These are phyloP conservation scores for Sebastes matsubarae DNA, from an alignment of 2,797 vertebrate genomes.

Conservation along the genomic window DNA sequence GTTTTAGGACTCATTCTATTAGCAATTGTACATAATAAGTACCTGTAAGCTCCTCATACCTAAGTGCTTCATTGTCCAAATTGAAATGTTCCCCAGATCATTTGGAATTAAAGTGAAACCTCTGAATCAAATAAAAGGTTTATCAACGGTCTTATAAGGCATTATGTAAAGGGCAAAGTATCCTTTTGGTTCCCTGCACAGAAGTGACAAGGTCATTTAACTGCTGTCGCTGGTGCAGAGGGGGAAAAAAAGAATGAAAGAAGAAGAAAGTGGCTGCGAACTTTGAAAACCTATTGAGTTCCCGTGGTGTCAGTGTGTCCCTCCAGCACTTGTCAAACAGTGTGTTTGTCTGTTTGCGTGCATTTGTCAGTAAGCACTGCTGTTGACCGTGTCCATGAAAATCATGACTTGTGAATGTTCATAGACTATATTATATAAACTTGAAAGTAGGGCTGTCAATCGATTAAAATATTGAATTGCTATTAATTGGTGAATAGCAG, in stretches of 20 bases:
- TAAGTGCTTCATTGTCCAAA: neutral
- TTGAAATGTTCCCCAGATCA: neutral
- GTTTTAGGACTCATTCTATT: neutral
- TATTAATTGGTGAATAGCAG: neutral
- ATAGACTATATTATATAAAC: neutral
- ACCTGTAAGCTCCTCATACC: neutral
- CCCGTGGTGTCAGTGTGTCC: neutral
- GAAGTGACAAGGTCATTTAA: neutral
- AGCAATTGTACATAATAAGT: neutral
- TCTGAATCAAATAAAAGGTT: constrained; percentile 1
- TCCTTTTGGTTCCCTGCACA: neutral
- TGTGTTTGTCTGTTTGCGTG: neutral
- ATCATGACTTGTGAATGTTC: neutral
- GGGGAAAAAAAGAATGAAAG: neutral
- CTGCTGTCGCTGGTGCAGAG: neutral
- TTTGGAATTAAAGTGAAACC: neutral
- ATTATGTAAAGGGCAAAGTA: neutral
- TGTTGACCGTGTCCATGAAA: neutral
- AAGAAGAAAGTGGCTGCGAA: neutral
- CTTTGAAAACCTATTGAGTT: neutral
- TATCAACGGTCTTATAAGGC: neutral
- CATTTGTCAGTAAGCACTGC: neutral
- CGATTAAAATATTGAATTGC: no score
- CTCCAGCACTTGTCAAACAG: neutral
- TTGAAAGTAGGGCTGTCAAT: neutral